Base-by-base conservation (phyloP, 2,797 vertebrate species). In the Phoebastria nigripes region DNA sequence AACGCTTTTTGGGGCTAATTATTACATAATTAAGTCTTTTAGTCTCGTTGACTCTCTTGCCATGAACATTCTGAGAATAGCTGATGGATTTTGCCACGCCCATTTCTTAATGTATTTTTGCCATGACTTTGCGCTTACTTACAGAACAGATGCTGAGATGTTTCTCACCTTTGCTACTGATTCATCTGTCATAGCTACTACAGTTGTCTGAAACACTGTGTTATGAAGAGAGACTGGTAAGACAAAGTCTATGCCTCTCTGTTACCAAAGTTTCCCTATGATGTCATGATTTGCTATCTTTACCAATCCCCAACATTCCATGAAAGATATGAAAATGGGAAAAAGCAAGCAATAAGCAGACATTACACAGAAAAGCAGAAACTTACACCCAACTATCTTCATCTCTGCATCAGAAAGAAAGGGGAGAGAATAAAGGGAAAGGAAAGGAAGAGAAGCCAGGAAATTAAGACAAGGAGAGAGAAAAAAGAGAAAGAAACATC, bases 351-450 rank as follows among this genome's bases (percentile, higher is more conserved):
- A 98, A 96, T 87, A 97, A 97, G 97, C 94, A 97, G 96, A 98
- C 94, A 97, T 96, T 96, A 97, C 96, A 98, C 94, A 98, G 85
- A 97, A 98, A 98, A 97, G 93, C 94, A 96, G 95, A 91, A 97
- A 98, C 98, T 98, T 99, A 99, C 98, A 98, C 98, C 98, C 98
- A 98, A 98, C 97, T 98, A 98, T 98, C 98, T 98, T 98, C 98
- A 97, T 98, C 98, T 99, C 98, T 99, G 98, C 97, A 97, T 96
- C 97, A 98, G 96, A 98, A 97, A 98, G 96, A 97, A 97, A 98
- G 92, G 86, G 90, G 89, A 95, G 87, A 96, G 86, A 97, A 97
- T 91, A 97, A 97, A 95, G 93, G 96, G 94, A 94, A 96, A 97
- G 96, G 95, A 97, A 96, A 96, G 15, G 96, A 96, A 97, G 92